Conservation (phyloP, 2,113 vertebrate species). For the human (Homo sapiens) region GRCh38 chr5:174381001-174381500, state of each 20-base stretch:
- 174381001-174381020: neutral
- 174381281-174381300: neutral
- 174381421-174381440: neutral
- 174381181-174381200: too few species aligned
- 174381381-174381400: neutral
- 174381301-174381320: too few species aligned
- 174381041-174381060: neutral
- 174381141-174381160: too few species aligned
- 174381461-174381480: neutral
- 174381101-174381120: neutral
- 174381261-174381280: neutral
- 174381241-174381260: accelerated
- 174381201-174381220: neutral
- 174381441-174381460: neutral
- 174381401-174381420: neutral
- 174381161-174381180: neutral
- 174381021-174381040: neutral
- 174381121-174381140: neutral
- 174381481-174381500: neutral
- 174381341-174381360: neutral
- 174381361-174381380: neutral
- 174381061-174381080: neutral
- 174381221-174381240: neutral
- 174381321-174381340: neutral
- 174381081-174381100: neutral